Base-by-base conservation (phyloP, 2,113 vertebrate species). In the Calonectris borealis region DNA sequence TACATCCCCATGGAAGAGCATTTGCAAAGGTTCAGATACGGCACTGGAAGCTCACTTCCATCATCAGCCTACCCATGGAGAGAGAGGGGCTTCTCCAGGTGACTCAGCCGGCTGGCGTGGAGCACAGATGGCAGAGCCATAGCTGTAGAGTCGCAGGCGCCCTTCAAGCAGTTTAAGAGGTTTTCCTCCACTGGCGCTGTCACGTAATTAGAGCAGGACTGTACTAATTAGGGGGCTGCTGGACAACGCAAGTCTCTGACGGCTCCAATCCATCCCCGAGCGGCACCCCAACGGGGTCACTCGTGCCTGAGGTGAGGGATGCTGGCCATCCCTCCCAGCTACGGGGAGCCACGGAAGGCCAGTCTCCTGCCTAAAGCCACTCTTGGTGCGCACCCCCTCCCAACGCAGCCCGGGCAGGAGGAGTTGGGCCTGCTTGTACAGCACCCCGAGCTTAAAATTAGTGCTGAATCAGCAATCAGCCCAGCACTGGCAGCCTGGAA, bases 281-380 rank as follows among this genome's bases (percentile, higher is more conserved):
- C 3, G 2, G 68, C 49, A 58, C 1, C 32, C 32, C 18, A 14
- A 2, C 0, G 29, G 20, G 31, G 18, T 10, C 36, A 15, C 65
- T 58, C 1, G 1, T n/a, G 27, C 40, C n/a, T 0, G 16, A 25
- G 21, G 34, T 2, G 6, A 81, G 69, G 40, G n/a, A 46, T 0
- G 4, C 22, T 16, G 32, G 31, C 22, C 52, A 9, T 4, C 32
- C 51, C 32, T 54, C 52, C 54, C n/a, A 14, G 42, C 46, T 21
- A 19, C 0, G 2, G 31, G 27, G 46, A 17, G 36, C 54, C 20
- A 8, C 0, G 15, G 76, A 68, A 58, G n/a, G 24, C 11, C 36
- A 22, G 12, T 3, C 46, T 31, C 73, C 3, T 2, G 42, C 62
- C 79, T 16, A 26, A 32, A 29, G 55, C 24, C 6, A 3, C 5